phyloP scores from a whole-genome alignment of 2,888 invertebrate genomes.

The Leptura quadrifasciata region DNA sequence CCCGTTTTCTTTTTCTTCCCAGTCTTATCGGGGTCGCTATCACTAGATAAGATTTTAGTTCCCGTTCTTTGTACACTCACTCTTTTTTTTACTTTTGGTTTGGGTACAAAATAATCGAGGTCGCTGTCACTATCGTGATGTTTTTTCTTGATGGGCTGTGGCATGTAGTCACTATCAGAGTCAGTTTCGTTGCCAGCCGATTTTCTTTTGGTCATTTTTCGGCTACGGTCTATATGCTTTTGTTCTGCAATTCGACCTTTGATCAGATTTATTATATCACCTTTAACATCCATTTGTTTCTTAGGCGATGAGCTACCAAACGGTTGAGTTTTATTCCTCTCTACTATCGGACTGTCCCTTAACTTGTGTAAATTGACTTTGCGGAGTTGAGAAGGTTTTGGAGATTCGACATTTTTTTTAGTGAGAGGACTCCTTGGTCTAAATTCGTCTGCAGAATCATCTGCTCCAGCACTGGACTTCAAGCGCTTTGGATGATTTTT shows the following conservation, averaged over 20 bases:
- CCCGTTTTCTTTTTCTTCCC: constrained; percentile 73
- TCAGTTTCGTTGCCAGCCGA: constrained; percentile 68
- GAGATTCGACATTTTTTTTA: constrained; percentile 46
- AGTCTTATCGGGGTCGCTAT: constrained; percentile 57
- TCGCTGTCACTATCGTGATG: constrained; percentile 64
- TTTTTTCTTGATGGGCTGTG: constrained; percentile 69
- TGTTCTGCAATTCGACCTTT: constrained; percentile 75
- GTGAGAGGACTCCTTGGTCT: constrained; percentile 47
- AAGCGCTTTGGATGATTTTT: constrained; percentile 58
- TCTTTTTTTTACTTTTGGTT: constrained; percentile 68
- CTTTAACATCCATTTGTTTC: constrained; percentile 71
- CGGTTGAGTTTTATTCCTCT: constrained; percentile 18
- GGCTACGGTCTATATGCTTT: constrained; percentile 71
- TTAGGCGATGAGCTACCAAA: constrained; percentile 40
- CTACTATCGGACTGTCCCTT: constrained; percentile 1
- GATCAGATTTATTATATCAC: constrained; percentile 76
- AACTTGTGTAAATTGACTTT: constrained; percentile 56
- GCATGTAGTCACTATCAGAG: constrained; percentile 75
- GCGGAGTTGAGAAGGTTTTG: constrained; percentile 28
- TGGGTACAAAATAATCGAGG: constrained; percentile 65
- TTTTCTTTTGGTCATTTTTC: constrained; percentile 67
- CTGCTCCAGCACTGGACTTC: constrained; percentile 52
- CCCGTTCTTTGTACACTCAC: constrained; percentile 59
- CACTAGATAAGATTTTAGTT: constrained; percentile 43
- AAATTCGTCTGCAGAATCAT: constrained; percentile 66